A percentile compares a stretch with the other conserved stretches of the same genome.
These are phyloP conservation scores for Etheostoma nigrum DNA, from an alignment of 2,797 vertebrate species.

Conservation along the genomic window DNA sequence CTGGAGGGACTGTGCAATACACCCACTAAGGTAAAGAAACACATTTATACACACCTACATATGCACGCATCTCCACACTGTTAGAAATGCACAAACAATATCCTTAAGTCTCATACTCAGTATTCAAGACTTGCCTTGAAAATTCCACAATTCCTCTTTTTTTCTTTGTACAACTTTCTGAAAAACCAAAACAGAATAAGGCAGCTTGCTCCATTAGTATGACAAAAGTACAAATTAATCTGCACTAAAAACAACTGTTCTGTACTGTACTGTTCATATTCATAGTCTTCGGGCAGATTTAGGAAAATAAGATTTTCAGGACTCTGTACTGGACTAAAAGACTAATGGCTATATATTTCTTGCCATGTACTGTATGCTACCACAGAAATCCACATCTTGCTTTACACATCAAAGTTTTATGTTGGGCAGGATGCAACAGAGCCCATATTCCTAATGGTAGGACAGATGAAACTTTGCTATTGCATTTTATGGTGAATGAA, in stretches of 20 bases:
- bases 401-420: slow-evolving; percentile 19
- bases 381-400: background rate
- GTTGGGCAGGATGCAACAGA: slow-evolving; percentile 2
- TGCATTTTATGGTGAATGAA: background rate
- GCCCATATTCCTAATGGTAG: background rate
- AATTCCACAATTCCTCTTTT: background rate
- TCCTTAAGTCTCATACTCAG: background rate
- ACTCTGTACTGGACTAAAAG: slow-evolving; percentile 10
- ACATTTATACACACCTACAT: background rate
- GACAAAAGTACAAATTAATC: background rate
- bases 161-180: background rate
- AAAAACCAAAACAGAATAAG: slow-evolving; percentile 1
- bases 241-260: slow-evolving; percentile 7
- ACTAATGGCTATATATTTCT: slow-evolving; percentile 7
- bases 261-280: background rate
- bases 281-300: slow-evolving; percentile 3
- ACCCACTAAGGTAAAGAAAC: slow-evolving; percentile 1
- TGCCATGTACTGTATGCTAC: background rate
- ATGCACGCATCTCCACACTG: background rate
- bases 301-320: slow-evolving; percentile 5
- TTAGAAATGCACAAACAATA: background rate
- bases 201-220: background rate
- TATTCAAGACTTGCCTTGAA: slow-evolving; percentile 10
- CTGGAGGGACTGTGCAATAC: background rate
- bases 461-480: background rate